A percentile compares a stretch with the other conserved stretches of the same genome.
Conservation (phyloP, 2,888 invertebrate genomes). For the Pseudoips prasinana region DNA sequence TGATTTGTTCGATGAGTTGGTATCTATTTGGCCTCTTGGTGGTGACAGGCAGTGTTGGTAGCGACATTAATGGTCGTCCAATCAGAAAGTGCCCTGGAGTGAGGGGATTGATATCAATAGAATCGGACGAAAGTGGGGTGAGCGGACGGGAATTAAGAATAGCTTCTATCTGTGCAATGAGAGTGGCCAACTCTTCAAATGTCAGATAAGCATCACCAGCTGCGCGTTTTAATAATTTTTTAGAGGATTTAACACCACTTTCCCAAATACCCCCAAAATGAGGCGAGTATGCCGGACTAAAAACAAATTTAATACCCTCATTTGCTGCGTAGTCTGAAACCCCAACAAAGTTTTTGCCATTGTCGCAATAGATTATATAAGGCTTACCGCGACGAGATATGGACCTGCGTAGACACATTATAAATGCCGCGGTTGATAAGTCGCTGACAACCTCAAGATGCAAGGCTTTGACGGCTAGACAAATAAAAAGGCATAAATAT, state of each 20-base stretch:
- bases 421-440: neutral
- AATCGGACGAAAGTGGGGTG: neutral
- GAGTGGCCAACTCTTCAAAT: neutral
- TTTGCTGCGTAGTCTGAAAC: neutral
- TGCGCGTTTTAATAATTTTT: no score
- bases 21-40: neutral
- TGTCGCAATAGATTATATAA: no score
- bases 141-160: no score
- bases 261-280: neutral
- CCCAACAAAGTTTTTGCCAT: conserved; percentile 1
- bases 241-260: neutral
- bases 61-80: neutral
- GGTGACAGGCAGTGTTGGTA: neutral
- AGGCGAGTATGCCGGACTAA: neutral
- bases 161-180: neutral
- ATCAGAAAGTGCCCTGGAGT: no score
- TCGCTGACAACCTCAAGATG: conserved; percentile 1
- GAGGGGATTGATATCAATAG: neutral
- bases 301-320: neutral
- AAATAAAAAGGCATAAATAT: neutral
- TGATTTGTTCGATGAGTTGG: neutral
- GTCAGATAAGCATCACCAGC: no score
- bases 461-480: neutral
- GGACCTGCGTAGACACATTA: no score
- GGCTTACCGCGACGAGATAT: conserved; percentile 1